These are phyloP conservation scores for Isurus oxyrinchus DNA, from an alignment of 2,113 vertebrate species.

Conservation along the genomic window DNA sequence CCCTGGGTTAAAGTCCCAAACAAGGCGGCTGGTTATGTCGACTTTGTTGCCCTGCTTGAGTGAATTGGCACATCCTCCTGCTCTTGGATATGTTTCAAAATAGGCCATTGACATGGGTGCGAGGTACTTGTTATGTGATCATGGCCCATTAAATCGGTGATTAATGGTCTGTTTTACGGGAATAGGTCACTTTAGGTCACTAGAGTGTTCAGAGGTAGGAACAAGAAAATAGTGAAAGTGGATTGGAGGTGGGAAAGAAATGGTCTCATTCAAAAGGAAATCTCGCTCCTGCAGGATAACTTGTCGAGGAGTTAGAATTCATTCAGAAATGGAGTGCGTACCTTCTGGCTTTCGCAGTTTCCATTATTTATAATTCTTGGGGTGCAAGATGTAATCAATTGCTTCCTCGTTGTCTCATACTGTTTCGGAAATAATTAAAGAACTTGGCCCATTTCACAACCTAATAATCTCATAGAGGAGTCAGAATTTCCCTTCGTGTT, in stretches of 20 bases:
- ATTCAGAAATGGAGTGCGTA: not conserved
- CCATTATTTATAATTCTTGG: not conserved
- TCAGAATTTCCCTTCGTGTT: not conserved
- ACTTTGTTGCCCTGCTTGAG: not conserved
- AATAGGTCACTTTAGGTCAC: constrained; percentile 3
- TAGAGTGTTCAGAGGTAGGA: not conserved
- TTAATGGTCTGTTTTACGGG: constrained; percentile 14
- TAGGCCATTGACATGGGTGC: constrained; percentile 15
- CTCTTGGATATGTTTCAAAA: not conserved
- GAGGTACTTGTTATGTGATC: constrained; percentile 19
- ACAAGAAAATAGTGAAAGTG: not conserved
- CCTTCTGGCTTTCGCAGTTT: not conserved
- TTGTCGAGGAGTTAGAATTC: not conserved
- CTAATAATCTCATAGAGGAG: not conserved
- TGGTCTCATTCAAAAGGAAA: not conserved
- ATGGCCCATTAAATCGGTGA: constrained; percentile 26
- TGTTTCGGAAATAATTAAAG: not conserved
- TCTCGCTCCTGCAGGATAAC: not conserved
- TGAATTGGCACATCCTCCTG: constrained; percentile 5
- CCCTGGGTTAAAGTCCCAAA: not conserved
- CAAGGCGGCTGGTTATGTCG: not conserved
- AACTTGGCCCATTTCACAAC: not conserved
- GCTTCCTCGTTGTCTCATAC: not conserved
- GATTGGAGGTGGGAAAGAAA: not conserved
- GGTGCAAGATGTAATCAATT: too few species aligned